These are phyloP conservation scores for Scaptomyza flava DNA, from an alignment of 2,888 invertebrate species.

Conservation along the genomic window DNA sequence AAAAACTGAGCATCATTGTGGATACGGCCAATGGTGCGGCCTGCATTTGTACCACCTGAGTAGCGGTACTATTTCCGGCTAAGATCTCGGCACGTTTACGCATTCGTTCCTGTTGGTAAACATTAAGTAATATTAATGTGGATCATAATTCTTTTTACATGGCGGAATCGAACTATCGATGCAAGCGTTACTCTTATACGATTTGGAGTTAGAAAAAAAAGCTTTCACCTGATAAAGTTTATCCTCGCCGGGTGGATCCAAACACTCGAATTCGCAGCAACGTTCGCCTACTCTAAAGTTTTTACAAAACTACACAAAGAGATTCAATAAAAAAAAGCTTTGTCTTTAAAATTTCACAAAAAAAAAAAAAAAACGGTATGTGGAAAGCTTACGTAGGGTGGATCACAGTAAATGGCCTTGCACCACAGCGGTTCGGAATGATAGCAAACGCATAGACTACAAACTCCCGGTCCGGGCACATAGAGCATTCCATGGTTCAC, in stretches of 20 bases:
- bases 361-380: background rate
- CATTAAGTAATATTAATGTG: background rate
- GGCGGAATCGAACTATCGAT: background rate
- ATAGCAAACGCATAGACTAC: slow-evolving; percentile 94
- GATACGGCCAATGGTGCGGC: slow-evolving; percentile 82
- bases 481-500: slow-evolving; percentile 92
- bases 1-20: slow-evolving; percentile 78
- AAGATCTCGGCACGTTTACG: slow-evolving; percentile 87
- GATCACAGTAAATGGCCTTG: slow-evolving; percentile 93
- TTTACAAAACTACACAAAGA: slow-evolving; percentile 90
- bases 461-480: slow-evolving; percentile 93
- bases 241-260: slow-evolving; percentile 90
- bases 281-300: slow-evolving; percentile 92
- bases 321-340: background rate
- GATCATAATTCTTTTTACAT: background rate
- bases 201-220: background rate
- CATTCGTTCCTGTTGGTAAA: slow-evolving; percentile 84
- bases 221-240: slow-evolving; percentile 85
- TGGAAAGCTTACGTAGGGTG: slow-evolving; percentile 90
- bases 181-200: background rate
- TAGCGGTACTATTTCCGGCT: slow-evolving; percentile 86
- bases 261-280: slow-evolving; percentile 95
- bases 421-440: slow-evolving; percentile 94
- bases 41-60: slow-evolving; percentile 42
- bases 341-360: background rate